Conservation (phyloP, 2,797 vertebrate species). For the Mus caroli region DNA sequence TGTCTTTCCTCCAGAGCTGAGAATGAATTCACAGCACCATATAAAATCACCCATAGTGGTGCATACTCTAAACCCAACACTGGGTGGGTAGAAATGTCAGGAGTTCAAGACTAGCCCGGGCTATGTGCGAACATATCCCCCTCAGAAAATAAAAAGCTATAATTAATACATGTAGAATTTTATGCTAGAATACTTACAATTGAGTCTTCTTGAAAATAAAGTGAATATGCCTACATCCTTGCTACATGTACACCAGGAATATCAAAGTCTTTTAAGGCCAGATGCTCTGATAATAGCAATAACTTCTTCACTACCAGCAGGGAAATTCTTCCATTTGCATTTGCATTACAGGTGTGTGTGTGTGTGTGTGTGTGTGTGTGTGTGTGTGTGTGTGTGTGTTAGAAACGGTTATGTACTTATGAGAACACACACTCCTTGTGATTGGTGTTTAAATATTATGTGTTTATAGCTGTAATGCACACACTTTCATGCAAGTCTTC, state of each 20-base stretch:
- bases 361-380: too few relatives aligned
- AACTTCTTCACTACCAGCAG: neutral
- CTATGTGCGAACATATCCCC: neutral
- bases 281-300: conserved; percentile 37
- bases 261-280: conserved; percentile 26
- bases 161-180: neutral
- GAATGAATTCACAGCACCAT: neutral
- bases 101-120: neutral
- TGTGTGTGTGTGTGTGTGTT: too few relatives aligned
- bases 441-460: too few relatives aligned
- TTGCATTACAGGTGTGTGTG: too few relatives aligned
- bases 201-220: conserved; percentile 1
- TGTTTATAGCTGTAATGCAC: too few relatives aligned
- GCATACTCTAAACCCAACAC: neutral
- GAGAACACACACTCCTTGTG: too few relatives aligned
- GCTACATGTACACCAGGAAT: neutral
- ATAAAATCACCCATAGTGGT: neutral
- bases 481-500: too few relatives aligned
- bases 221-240: neutral
- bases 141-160: neutral
- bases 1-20: neutral
- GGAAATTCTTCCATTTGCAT: too few relatives aligned
- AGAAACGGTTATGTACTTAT: too few relatives aligned
- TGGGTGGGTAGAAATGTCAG: neutral
- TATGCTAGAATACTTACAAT: neutral